Percentiles rank a stretch among this genome's conserved stretches.
Conservation (phyloP, 2,888 invertebrate genomes). For the Nyleta sp. region DNA sequence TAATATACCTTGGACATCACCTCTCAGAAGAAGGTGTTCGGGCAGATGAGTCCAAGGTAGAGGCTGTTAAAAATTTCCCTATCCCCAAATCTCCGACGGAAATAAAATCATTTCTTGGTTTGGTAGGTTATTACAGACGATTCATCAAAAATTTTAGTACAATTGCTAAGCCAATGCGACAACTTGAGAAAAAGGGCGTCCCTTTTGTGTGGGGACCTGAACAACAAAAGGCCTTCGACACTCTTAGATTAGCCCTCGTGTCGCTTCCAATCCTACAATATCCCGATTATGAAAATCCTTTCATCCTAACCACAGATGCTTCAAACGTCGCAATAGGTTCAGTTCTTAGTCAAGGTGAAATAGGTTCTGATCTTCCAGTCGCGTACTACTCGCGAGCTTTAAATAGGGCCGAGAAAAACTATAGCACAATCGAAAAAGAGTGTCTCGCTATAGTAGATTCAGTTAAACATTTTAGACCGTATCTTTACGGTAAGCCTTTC, state of each 20-base stretch:
- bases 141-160: constrained; percentile 14
- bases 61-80: constrained; percentile 2
- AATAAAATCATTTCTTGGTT: constrained; percentile 9
- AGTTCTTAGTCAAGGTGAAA: background rate
- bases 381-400: background rate
- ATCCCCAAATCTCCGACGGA: background rate
- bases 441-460: constrained; percentile 4
- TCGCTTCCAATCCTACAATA: constrained; percentile 2
- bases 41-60: constrained; percentile 1
- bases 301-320: constrained; percentile 6
- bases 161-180: background rate
- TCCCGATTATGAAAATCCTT: background rate
- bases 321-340: background rate
- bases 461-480: constrained; percentile 9
- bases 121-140: background rate
- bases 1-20: constrained; percentile 69
- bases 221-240: constrained; percentile 10
- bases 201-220: background rate
- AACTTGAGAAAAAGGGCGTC: background rate
- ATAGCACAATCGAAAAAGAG: constrained; percentile 34
- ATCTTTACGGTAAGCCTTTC: background rate
- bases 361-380: background rate
- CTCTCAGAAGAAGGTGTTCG: constrained; percentile 70
- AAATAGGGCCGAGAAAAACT: background rate
- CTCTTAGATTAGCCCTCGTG: background rate